These are phyloP conservation scores for Propithecus deckenii DNA, from an alignment of 2,797 vertebrate genomes.

Conservation along the genomic window DNA sequence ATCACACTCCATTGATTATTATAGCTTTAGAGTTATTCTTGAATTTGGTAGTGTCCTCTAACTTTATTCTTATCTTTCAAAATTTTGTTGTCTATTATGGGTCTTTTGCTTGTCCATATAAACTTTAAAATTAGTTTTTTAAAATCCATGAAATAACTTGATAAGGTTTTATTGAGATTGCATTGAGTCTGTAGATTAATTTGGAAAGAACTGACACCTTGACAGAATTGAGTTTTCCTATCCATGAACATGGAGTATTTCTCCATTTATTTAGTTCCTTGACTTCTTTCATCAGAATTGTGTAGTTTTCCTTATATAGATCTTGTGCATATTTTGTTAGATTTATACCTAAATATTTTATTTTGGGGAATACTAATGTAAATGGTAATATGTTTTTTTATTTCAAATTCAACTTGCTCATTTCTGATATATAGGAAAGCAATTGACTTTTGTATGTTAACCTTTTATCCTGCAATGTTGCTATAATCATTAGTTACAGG, in stretches of 20 bases:
- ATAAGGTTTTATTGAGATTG: neutral
- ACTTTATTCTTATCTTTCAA: neutral
- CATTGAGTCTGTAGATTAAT: neutral
- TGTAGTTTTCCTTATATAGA: neutral
- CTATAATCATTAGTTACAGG: neutral
- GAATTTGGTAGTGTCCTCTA: neutral
- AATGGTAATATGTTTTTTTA: neutral
- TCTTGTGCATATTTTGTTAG: neutral
- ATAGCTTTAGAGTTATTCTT: neutral
- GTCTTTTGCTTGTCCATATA: neutral
- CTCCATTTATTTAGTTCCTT: neutral
- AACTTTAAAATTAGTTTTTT: neutral
- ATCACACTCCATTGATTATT: no score
- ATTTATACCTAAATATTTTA: neutral
- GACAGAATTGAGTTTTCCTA: neutral
- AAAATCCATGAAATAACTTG: neutral
- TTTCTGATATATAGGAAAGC: neutral
- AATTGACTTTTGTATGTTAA: neutral
- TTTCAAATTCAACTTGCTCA: neutral
- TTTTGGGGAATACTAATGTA: neutral
- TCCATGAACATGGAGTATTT: neutral
- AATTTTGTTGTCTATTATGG: neutral
- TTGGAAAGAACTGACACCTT: neutral
- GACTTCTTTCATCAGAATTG: neutral
- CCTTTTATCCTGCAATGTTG: neutral